Conservation (phyloP, 2,888 invertebrate species). For the Oxycera nigricornis region DNA sequence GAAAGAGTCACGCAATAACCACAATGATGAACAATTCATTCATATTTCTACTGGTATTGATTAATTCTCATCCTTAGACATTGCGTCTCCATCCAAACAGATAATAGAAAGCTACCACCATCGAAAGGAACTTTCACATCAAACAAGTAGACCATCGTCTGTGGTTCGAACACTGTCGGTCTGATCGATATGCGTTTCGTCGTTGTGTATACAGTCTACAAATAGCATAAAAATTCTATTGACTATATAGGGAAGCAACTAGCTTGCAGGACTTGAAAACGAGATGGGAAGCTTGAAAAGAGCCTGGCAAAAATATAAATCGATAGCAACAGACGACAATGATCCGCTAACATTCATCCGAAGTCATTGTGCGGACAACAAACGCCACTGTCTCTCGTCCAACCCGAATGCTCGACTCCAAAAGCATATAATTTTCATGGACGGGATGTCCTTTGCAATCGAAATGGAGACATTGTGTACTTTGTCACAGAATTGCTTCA, state of each 20-base stretch:
- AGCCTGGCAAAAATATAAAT: not conserved
- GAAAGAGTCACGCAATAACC: not conserved
- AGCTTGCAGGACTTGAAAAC: not conserved
- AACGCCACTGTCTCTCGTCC: not conserved
- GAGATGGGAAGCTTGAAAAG: not conserved
- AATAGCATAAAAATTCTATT: not conserved
- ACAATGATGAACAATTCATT: not conserved
- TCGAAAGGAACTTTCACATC: not conserved
- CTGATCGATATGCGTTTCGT: conserved; percentile 16
- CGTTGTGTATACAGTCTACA: not conserved
- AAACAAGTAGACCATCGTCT: not conserved
- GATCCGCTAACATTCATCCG: not conserved
- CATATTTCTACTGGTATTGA: conserved; percentile 1
- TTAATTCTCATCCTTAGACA: conserved; percentile 18
- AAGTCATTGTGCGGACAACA: not conserved
- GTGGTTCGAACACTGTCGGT: not conserved
- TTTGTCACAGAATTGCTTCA: not conserved
- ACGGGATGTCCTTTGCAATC: not conserved
- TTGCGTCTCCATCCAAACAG: conserved; percentile 6
- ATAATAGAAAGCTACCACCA: conserved; percentile 10
- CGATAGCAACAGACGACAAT: not conserved
- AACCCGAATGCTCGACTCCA: not conserved
- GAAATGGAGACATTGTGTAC: not conserved
- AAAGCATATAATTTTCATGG: not conserved
- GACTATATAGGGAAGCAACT: not conserved